phyloP scores from a whole-genome alignment of 2,888 invertebrate genomes.

The Hirtodrosophila alboralis region DNA sequence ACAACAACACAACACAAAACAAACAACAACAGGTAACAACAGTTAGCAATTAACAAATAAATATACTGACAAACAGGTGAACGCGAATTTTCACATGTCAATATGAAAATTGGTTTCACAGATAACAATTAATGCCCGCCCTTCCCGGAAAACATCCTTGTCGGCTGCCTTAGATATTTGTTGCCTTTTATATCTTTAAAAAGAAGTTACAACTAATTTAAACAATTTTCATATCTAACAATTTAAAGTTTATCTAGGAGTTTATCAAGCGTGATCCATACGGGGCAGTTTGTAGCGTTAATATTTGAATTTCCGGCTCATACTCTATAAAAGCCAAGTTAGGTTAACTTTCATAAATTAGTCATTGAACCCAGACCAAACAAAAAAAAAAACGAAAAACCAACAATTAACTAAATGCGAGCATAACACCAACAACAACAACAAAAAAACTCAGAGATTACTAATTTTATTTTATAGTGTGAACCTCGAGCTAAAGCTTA shows the following conservation, averaged over 20 bases:
- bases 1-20: conserved; percentile 18
- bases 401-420: conserved; percentile 60
- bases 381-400: conserved; percentile 30
- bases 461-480: conserved; percentile 70
- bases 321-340: conserved; percentile 52
- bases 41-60: too few species aligned
- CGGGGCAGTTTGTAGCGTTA: not conserved
- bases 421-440: conserved; percentile 32
- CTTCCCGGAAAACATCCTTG: conserved; percentile 48
- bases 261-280: conserved; percentile 4
- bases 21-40: conserved; percentile 17
- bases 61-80: too few species aligned
- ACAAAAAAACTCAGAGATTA: conserved; percentile 35
- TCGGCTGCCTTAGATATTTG: conserved; percentile 20
- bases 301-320: conserved; percentile 32
- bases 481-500: conserved; percentile 59
- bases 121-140: conserved; percentile 40
- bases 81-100: conserved; percentile 67
- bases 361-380: conserved; percentile 68
- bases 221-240: conserved; percentile 28
- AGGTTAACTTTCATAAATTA: conserved; percentile 74
- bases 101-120: conserved; percentile 40
- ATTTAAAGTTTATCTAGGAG: conserved; percentile 33
- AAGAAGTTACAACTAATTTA: conserved; percentile 23
- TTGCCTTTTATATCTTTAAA: conserved; percentile 1